phyloP scores from a whole-genome alignment of 2,888 invertebrate species.

The Octonoba sinensis region DNA sequence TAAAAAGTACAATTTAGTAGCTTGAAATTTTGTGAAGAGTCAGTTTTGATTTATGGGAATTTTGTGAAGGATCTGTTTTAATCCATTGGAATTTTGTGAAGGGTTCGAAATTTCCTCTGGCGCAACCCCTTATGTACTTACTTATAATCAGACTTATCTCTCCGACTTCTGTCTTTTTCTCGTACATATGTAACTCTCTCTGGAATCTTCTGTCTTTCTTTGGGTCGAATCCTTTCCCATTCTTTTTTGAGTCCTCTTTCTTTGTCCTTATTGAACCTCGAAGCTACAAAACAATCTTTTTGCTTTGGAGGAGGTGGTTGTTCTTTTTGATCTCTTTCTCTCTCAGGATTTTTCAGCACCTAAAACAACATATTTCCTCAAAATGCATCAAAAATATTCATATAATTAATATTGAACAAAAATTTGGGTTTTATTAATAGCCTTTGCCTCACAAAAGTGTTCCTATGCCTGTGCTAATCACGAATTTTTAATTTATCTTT shows the following conservation, averaged over 20 bases:
- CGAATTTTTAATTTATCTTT: no score
- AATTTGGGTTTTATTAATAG: no score
- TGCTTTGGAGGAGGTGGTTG: conserved; percentile 24
- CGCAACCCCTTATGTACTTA: conserved; percentile 20
- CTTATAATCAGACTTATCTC: conserved; percentile 59
- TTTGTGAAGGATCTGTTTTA: no score
- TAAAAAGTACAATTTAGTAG: no score
- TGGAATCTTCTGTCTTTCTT: conserved; percentile 36
- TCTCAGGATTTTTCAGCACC: conserved; percentile 64
- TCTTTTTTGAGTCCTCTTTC: conserved; percentile 44
- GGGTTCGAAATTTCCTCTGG: no score
- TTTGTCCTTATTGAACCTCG: conserved; percentile 40
- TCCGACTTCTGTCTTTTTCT: conserved; percentile 45
- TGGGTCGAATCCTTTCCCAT: conserved; percentile 60
- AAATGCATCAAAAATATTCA: no score
- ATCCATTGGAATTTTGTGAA: no score
- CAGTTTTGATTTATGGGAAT: no score
- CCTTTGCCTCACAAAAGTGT: no score
- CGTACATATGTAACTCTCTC: conserved; percentile 17
- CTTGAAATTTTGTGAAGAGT: no score
- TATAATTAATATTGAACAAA: no score
- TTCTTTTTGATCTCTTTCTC: conserved; percentile 55
- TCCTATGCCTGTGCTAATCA: no score
- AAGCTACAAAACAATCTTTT: conserved; percentile 50
- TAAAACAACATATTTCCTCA: conserved; percentile 12